Base-by-base conservation (phyloP, 2,888 invertebrate genomes). In the Willowsia nigromaculata region DNA sequence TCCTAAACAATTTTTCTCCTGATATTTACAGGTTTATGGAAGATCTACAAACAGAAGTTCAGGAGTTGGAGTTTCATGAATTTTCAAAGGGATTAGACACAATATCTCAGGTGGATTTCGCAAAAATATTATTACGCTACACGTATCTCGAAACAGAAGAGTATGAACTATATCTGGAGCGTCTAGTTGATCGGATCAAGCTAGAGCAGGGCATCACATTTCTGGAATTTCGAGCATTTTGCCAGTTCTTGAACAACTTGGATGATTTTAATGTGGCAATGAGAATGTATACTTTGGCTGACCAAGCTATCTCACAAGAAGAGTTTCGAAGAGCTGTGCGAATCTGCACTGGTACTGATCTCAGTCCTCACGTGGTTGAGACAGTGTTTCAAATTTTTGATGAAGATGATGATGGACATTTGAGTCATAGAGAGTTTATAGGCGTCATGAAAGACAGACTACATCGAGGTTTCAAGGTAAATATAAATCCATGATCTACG, bases 331-430 rank as follows among this genome's bases (percentile, higher is more conserved):
- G 99, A 90, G 99, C 99, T 15, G 99, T 99, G 25, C 97, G 97
- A 94, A 98, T 99, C 92, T 99, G 98, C 94, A 98, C 98, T 0
- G 99, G 99, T 7, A 96, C 97, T 88, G 95, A 95, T 53, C 95
- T 99, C 92, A 97, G 97, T 90, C 95, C 95, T 50, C 98, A 98
- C 94, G 95, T 99, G 78, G 98, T 99, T 43, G 96, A 97, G 92
- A 98, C 99, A 0, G 98, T 99, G 78, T 99, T 99, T 95, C 97
- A 98, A 76, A 97, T 99, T 93, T 99, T 99, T 95, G 99, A 99
- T 94, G 97, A 97, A 82, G 99, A 99, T 94, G 98, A 98, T 7
- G 99, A 99, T 94, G 99, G 99, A 0, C 96, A 98, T 93, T 95
- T 99, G 92, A 98, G 98, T 93, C 99, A 99, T 94, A 96, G 97